Evolutionary conservation across 2,113 vertebrate species (phyloP).

Genomic region (Gambusia affinis): DNA sequence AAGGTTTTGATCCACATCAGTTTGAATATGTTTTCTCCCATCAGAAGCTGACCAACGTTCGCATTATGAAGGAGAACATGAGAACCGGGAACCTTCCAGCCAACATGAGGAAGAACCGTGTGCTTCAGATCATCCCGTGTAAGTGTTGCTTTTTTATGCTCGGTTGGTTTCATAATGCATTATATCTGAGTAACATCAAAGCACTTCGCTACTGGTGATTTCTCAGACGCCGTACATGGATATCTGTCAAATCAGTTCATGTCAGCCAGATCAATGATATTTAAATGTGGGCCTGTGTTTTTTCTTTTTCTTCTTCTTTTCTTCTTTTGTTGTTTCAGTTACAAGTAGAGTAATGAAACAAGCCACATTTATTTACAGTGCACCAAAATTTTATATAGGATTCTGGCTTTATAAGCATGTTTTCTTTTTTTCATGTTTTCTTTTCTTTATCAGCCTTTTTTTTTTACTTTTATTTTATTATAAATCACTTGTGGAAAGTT

Average conservation of each 20-base stretch:
- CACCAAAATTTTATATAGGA: conserved; percentile 15
- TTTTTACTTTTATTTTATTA: conserved; percentile 56
- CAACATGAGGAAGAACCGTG: conserved; percentile 98
- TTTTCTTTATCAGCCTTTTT: conserved; percentile 17
- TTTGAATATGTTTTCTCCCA: not conserved
- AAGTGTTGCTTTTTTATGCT: conserved; percentile 69
- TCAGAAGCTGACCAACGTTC: conserved; percentile 95
- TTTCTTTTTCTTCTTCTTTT: not conserved
- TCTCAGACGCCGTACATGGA: conserved; percentile 48
- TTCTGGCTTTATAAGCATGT: conserved; percentile 41
- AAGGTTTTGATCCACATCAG: conserved; percentile 18
- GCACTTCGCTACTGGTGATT: conserved; percentile 36
- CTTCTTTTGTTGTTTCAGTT: conserved; percentile 12
- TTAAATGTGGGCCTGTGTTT: conserved; percentile 4
- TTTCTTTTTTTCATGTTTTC: conserved; percentile 13
- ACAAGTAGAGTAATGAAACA: conserved; percentile 6
- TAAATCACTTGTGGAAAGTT: conserved; percentile 63
- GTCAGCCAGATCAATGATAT: conserved; percentile 59
- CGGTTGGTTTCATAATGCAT: conserved; percentile 65
- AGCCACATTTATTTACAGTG: conserved; percentile 30
- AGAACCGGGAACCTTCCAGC: conserved; percentile 93
- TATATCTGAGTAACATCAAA: conserved; percentile 69
- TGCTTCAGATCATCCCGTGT: conserved; percentile 99
- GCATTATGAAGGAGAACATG: conserved; percentile 99
- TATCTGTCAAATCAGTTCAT: conserved; percentile 48